Evolutionary conservation across 1,140 invertebrate species (phyloP).

Genomic region (Acromyrmex charruanus): DNA sequence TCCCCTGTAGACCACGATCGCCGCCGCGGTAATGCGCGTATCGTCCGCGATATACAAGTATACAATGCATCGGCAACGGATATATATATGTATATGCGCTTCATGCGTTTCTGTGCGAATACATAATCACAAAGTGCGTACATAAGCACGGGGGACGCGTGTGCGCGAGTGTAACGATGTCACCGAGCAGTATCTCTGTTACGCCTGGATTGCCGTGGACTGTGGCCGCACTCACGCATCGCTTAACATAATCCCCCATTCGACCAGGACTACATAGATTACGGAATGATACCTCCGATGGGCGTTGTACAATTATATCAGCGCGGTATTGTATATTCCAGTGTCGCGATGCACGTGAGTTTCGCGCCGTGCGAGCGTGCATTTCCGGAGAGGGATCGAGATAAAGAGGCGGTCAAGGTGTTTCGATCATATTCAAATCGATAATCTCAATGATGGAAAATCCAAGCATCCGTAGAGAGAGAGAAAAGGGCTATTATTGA

Average conservation of each 20-base stretch:
- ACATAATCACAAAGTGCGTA: constrained; percentile 48
- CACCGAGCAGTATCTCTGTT: constrained; percentile 84
- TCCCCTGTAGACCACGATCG: constrained; percentile 15
- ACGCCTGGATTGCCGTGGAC: constrained; percentile 83
- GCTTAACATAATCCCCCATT: constrained; percentile 84
- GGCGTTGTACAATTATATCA: constrained; percentile 73
- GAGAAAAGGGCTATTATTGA: neutral
- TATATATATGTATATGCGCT: neutral
- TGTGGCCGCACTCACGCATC: constrained; percentile 84
- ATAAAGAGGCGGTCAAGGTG: constrained; percentile 27
- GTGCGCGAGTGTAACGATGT: constrained; percentile 79
- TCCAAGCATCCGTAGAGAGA: neutral
- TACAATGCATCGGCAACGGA: neutral
- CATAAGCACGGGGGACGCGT: constrained; percentile 51
- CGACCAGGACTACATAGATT: constrained; percentile 80
- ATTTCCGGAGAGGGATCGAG: constrained; percentile 47
- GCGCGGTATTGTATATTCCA: constrained; percentile 65
- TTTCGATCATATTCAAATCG: constrained; percentile 6
- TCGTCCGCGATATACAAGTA: constrained; percentile 42
- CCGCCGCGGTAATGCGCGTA: constrained; percentile 44
- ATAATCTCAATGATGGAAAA: neutral
- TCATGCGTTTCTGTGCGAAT: constrained; percentile 1
- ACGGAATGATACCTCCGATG: constrained; percentile 79
- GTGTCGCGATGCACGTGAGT: constrained; percentile 17
- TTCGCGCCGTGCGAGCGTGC: neutral